Evolutionary conservation across 2,797 vertebrate genomes (phyloP).

Genomic region (Etheostoma perlongum): DNA sequence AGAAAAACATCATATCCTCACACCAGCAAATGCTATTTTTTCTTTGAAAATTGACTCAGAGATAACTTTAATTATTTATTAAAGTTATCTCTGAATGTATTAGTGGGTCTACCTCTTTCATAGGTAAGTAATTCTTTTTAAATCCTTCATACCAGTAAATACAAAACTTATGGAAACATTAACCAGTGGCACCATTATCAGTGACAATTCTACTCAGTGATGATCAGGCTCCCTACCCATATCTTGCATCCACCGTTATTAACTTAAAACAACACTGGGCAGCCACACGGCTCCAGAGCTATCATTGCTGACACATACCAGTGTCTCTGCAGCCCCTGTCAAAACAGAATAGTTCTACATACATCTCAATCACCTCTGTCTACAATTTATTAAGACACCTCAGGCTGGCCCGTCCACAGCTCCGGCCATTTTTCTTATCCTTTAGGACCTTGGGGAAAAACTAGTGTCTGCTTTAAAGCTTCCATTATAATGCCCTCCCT

Average conservation of each 20-base stretch:
- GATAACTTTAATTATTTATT: too few relatives aligned
- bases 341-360: slow-evolving; percentile 45
- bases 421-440: slow-evolving; percentile 29
- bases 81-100: too few relatives aligned
- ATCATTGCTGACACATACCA: slow-evolving; percentile 43
- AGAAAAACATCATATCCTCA: too few relatives aligned
- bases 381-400: slow-evolving; percentile 55
- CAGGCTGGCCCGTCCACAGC: slow-evolving; percentile 30
- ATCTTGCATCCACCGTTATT: slow-evolving; percentile 35
- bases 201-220: slow-evolving; percentile 9
- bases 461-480: slow-evolving; percentile 36
- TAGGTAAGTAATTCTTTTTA: too few relatives aligned
- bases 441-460: slow-evolving; percentile 31
- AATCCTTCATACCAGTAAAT: too few relatives aligned
- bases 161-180: slow-evolving; percentile 22
- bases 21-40: too few relatives aligned
- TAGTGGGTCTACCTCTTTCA: too few relatives aligned
- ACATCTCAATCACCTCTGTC: slow-evolving; percentile 42
- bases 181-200: slow-evolving; percentile 29
- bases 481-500: slow-evolving; percentile 12
- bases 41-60: too few relatives aligned
- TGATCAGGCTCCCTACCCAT: neutral
- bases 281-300: slow-evolving; percentile 10
- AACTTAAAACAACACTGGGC: slow-evolving; percentile 28
- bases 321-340: slow-evolving; percentile 15